Percentiles rank a stretch among this genome's conserved stretches.
Conservation (phyloP, 2,888 invertebrate species). For the Drosophila algonquin region DNA sequence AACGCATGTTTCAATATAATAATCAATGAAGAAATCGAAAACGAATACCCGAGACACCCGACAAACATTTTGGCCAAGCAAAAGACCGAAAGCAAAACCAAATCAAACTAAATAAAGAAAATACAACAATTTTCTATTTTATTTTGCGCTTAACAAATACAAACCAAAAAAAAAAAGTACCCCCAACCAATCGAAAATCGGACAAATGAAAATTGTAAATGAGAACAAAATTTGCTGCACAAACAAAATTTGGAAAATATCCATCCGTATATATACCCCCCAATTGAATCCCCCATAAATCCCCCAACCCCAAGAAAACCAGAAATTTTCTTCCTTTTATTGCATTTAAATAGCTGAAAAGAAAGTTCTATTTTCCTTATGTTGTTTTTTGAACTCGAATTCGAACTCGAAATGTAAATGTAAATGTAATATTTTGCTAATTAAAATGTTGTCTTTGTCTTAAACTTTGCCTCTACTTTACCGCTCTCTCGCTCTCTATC, state of each 20-base stretch:
- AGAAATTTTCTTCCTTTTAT: conserved; percentile 17
- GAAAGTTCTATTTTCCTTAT: conserved; percentile 2
- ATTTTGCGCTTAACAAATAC: conserved; percentile 34
- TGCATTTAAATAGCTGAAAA: conserved; percentile 26
- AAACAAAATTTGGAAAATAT: conserved; percentile 33
- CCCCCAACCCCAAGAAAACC: not conserved
- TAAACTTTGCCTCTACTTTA: conserved; percentile 6
- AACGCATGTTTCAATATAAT: conserved; percentile 15
- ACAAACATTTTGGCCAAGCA: conserved; percentile 12
- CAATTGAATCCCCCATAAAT: conserved; percentile 8
- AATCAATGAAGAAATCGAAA: not conserved
- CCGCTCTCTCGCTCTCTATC: conserved; percentile 20
- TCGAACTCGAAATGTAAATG: conserved; percentile 20
- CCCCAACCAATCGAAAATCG: conserved; percentile 19
- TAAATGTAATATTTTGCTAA: conserved; percentile 38
- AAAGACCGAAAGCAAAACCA: conserved; percentile 12
- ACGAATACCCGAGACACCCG: conserved; percentile 4
- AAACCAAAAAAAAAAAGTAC: conserved; percentile 18
- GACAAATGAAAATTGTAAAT: conserved; percentile 33
- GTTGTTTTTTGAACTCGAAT: conserved; percentile 3
- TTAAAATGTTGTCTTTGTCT: conserved; percentile 25
- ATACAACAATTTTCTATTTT: conserved; percentile 13
- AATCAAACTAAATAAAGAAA: conserved; percentile 13
- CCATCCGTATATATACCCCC: not conserved
- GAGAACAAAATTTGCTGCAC: conserved; percentile 42